These are phyloP conservation scores for Andrena haemorrhoa DNA, from an alignment of 2,888 invertebrate species.

Conservation along the genomic window DNA sequence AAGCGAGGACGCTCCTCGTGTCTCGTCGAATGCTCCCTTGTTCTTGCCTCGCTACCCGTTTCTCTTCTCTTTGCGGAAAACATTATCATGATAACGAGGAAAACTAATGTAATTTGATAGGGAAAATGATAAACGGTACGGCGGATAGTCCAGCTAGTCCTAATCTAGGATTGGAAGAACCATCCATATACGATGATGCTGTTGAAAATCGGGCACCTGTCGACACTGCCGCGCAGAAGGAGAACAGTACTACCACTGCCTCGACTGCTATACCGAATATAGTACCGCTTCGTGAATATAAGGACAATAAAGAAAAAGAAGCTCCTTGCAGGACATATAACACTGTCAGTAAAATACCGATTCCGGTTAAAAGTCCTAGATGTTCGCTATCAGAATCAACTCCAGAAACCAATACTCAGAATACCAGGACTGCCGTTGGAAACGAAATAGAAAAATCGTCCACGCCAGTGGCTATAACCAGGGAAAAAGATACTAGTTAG, in stretches of 20 bases:
- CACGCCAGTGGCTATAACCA: slow-evolving; percentile 67
- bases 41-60: background rate
- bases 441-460: slow-evolving; percentile 77
- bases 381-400: slow-evolving; percentile 82
- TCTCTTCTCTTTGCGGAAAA: background rate
- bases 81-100: slow-evolving; percentile 5
- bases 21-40: too few relatives aligned
- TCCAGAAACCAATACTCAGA: slow-evolving; percentile 79
- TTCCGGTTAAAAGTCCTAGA: slow-evolving; percentile 86
- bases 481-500: slow-evolving; percentile 82
- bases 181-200: slow-evolving; percentile 93
- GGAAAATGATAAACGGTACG: slow-evolving; percentile 82
- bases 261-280: slow-evolving; percentile 74
- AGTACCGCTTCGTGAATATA: slow-evolving; percentile 76
- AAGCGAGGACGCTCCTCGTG: background rate
- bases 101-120: slow-evolving; percentile 61
- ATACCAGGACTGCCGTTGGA: slow-evolving; percentile 77
- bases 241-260: slow-evolving; percentile 70
- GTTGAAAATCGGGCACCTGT: slow-evolving; percentile 87
- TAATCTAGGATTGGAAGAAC: slow-evolving; percentile 89
- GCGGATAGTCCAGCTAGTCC: slow-evolving; percentile 84
- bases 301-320: slow-evolving; percentile 78
- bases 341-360: slow-evolving; percentile 88
- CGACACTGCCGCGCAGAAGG: slow-evolving; percentile 78
- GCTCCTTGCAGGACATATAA: slow-evolving; percentile 83